Conservation (phyloP, 2,113 vertebrate species). For the Deroptyus accipitrinus region DNA sequence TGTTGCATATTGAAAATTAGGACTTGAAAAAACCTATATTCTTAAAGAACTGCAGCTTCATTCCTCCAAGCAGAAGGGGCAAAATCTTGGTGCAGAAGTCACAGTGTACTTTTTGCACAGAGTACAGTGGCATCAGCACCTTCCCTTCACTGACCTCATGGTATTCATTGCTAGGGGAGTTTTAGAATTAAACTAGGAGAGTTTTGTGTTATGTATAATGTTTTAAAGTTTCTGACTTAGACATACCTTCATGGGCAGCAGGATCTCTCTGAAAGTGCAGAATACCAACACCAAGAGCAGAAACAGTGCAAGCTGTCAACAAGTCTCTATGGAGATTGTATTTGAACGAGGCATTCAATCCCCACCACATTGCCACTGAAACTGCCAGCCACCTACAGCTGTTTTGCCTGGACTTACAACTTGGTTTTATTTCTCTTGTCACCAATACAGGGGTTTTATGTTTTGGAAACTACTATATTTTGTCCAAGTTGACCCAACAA, state of each 20-base stretch:
- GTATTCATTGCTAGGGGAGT: not conserved
- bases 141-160: not conserved
- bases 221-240: not conserved
- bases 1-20: not conserved
- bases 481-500: not conserved
- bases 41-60: not conserved
- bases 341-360: not conserved
- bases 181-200: not conserved
- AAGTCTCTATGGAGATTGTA: not conserved
- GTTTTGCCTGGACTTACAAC: not conserved
- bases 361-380: not conserved
- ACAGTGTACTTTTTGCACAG: accelerated
- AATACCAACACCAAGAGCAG: not conserved
- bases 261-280: not conserved
- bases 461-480: not conserved
- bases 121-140: not conserved
- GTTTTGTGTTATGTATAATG: accelerated
- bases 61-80: not conserved
- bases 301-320: not conserved
- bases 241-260: not conserved
- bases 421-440: not conserved
- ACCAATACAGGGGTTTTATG: not conserved
- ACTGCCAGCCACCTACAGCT: not conserved
- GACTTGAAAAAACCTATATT: not conserved
- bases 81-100: not conserved